Evolutionary conservation across 2,113 vertebrate genomes (phyloP).

Genomic region (Pardalotus punctatus): DNA sequence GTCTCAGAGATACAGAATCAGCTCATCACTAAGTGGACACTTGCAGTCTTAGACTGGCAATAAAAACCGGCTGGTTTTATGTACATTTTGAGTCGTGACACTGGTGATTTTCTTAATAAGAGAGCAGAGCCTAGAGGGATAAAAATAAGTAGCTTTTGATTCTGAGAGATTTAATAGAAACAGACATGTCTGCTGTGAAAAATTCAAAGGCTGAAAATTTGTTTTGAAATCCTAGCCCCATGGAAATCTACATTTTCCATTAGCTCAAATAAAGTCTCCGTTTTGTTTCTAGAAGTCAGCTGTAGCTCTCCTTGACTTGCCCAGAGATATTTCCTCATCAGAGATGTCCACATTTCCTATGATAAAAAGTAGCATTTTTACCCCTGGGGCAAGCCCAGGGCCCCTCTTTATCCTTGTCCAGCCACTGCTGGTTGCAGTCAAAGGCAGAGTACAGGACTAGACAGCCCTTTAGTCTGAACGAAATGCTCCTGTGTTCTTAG

Average conservation of each 20-base stretch:
- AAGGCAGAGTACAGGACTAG: not conserved
- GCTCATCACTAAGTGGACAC: not conserved
- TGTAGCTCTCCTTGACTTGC: not conserved
- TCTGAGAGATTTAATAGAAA: slow-evolving; percentile 18
- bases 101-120: not conserved
- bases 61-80: not conserved
- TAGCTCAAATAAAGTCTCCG: not conserved
- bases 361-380: not conserved
- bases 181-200: not conserved
- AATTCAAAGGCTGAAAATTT: not conserved
- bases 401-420: not conserved
- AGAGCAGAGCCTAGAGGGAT: not conserved
- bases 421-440: not conserved
- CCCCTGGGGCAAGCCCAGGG: not conserved
- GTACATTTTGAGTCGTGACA: not conserved
- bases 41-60: not conserved
- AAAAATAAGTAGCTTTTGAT: slow-evolving; percentile 11
- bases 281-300: not conserved
- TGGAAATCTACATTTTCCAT: not conserved
- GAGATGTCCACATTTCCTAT: not conserved
- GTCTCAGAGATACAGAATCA: not conserved
- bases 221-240: not conserved
- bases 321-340: not conserved
- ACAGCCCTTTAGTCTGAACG: slow-evolving; percentile 1
- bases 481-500: slow-evolving; percentile 18